A percentile compares a stretch with the other conserved stretches of the same genome.
Conservation (phyloP, 1,140 invertebrate species). For the Drosophila sechellia region DNA sequence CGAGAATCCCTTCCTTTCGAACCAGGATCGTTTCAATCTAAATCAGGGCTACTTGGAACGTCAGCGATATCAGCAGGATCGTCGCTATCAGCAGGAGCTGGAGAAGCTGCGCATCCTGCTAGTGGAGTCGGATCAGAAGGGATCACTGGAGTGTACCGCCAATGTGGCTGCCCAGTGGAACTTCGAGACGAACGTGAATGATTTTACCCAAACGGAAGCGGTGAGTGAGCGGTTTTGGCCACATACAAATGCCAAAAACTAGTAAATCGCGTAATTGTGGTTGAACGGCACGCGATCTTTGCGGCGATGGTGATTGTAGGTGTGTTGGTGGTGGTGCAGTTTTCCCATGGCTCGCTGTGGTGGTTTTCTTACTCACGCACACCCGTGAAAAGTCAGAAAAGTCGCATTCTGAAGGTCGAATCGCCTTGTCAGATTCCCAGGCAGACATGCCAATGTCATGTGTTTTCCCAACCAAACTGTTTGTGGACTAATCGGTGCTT, state of each 20-base stretch:
- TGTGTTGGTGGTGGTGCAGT: conserved; percentile 26
- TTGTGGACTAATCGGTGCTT: not conserved
- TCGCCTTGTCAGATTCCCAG: conserved; percentile 61
- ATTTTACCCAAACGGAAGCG: conserved; percentile 91
- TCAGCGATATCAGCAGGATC: conserved; percentile 77
- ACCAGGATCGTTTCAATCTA: conserved; percentile 79
- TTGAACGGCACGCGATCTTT: conserved; percentile 59
- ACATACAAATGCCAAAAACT: conserved; percentile 20
- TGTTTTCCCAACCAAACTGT: conserved; percentile 27
- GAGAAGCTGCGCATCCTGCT: conserved; percentile 86
- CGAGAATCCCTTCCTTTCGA: conserved; percentile 68
- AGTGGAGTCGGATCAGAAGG: conserved; percentile 89
- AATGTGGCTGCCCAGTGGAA: conserved; percentile 94
- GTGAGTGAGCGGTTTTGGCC: conserved; percentile 86
- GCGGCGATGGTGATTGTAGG: not conserved
- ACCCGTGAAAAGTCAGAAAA: conserved; percentile 40
- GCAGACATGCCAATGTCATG: conserved; percentile 77
- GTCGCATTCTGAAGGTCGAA: conserved; percentile 54
- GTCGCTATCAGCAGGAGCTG: conserved; percentile 76
- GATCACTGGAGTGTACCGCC: conserved; percentile 91
- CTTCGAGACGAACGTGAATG: conserved; percentile 94
- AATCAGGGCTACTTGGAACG: conserved; percentile 69
- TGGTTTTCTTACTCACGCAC: conserved; percentile 44
- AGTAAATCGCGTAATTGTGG: conserved; percentile 37
- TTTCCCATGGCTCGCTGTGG: conserved; percentile 42